Percentiles rank a stretch among this genome's conserved stretches.
Evolutionary conservation across 2,113 vertebrate genomes (phyloP).

Genomic region (Callaeas wilsoni): DNA sequence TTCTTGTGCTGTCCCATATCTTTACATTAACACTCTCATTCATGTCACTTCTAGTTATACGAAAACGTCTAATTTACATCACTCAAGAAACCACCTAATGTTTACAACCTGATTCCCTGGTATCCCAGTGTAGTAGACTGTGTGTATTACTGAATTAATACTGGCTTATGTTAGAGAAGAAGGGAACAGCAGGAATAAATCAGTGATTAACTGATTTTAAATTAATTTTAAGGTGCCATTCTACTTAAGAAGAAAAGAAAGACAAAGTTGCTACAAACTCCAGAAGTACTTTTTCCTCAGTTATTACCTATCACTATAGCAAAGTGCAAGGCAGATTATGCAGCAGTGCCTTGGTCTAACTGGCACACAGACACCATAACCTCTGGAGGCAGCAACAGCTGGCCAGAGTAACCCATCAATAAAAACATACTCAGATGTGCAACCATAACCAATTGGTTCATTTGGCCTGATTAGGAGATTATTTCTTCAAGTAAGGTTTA

Average conservation of each 20-base stretch:
- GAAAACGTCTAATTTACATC: background rate
- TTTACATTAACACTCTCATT: background rate
- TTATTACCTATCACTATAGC: background rate
- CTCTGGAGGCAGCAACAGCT: background rate
- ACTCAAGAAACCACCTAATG: background rate
- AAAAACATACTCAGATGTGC: background rate
- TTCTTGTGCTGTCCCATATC: background rate
- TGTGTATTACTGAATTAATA: background rate
- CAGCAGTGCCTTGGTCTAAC: background rate
- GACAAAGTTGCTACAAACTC: background rate
- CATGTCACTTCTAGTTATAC: background rate
- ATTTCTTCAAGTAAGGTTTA: background rate
- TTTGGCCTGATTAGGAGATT: background rate
- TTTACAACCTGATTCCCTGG: background rate
- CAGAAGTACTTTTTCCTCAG: background rate
- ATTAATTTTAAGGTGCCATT: background rate
- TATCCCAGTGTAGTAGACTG: background rate
- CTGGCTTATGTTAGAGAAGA: background rate
- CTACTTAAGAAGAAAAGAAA: background rate
- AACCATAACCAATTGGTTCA: background rate
- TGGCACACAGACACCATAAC: background rate
- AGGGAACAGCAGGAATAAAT: background rate
- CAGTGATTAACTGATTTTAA: no score
- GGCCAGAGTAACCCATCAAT: background rate
- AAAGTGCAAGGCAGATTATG: background rate